Percentiles rank a stretch among this genome's conserved stretches.
These are phyloP conservation scores for Nipponacmea schrenckii DNA, from an alignment of 2,888 invertebrate species.

Conservation along the genomic window DNA sequence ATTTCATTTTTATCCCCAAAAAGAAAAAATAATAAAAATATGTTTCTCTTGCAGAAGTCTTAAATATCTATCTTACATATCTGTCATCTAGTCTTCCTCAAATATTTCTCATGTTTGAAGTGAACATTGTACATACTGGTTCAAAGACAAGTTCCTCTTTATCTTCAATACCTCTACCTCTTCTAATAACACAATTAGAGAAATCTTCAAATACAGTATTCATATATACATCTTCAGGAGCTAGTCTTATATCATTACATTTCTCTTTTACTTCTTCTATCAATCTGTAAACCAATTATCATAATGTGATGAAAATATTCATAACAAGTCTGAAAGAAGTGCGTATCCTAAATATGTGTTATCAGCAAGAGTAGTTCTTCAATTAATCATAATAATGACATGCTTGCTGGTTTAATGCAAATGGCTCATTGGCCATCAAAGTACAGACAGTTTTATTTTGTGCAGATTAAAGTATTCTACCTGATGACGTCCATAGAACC, in stretches of 20 bases:
- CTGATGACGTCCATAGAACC: conserved; percentile 97
- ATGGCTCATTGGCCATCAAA: neutral
- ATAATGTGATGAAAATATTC: no score
- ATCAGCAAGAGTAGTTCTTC: neutral
- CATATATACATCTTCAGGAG: conserved; percentile 93
- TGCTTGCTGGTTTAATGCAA: neutral
- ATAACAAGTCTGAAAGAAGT: no score
- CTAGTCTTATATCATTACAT: conserved; percentile 78
- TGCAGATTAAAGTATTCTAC: conserved; percentile 54
- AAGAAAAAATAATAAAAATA: neutral
- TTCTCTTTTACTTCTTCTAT: conserved; percentile 92
- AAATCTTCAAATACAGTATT: conserved; percentile 89
- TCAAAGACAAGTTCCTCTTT: conserved; percentile 75
- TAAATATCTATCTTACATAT: no score
- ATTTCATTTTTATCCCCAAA: neutral
- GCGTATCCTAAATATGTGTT: neutral
- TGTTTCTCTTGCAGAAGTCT: no score
- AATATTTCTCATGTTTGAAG: neutral
- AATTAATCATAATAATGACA: neutral
- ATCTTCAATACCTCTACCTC: conserved; percentile 73
- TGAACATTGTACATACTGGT: conserved; percentile 74
- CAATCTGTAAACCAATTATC: conserved; percentile 75
- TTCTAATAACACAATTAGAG: conserved; percentile 75
- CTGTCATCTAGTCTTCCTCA: no score
- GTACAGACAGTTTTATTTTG: no score